Evolutionary conservation across 2,888 invertebrate genomes (phyloP).

Genomic region (Nephrotoma flavescens): DNA sequence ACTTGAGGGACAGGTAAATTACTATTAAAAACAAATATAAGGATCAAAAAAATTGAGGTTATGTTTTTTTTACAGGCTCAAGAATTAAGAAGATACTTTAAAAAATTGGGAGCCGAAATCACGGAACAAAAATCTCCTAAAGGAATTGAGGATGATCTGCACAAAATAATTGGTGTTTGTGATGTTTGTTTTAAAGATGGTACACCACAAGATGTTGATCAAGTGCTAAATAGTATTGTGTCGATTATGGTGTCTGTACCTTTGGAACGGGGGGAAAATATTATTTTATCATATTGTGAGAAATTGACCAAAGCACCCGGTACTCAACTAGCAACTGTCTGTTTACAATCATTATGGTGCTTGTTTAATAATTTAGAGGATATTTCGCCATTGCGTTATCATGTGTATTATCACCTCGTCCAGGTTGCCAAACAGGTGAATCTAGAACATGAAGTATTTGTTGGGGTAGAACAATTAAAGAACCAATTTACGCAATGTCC

Average conservation of each 20-base stretch:
- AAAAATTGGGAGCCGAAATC: conserved; percentile 86
- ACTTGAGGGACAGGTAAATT: conserved; percentile 70
- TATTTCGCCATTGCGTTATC: conserved; percentile 71
- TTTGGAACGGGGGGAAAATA: conserved; percentile 71
- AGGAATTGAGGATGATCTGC: conserved; percentile 84
- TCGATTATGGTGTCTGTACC: conserved; percentile 79
- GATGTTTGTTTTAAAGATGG: conserved; percentile 84
- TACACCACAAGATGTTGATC: conserved; percentile 77
- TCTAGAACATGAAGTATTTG: conserved; percentile 69
- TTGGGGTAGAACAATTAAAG: conserved; percentile 68
- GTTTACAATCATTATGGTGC: conserved; percentile 82
- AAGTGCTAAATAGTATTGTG: conserved; percentile 88
- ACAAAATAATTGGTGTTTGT: conserved; percentile 87
- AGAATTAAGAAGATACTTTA: conserved; percentile 80
- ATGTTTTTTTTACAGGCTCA: conserved; percentile 43
- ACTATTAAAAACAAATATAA: neutral
- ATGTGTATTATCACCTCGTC: conserved; percentile 86
- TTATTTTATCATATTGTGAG: conserved; percentile 83
- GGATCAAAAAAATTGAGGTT: conserved; percentile 10
- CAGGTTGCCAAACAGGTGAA: conserved; percentile 81
- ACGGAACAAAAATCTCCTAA: conserved; percentile 80
- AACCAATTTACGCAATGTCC: conserved; percentile 65
- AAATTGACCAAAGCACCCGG: conserved; percentile 78
- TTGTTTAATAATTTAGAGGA: conserved; percentile 83
- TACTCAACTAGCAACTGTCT: conserved; percentile 61